phyloP scores from a whole-genome alignment of 2,113 vertebrate genomes.

The Diadophis punctatus region DNA sequence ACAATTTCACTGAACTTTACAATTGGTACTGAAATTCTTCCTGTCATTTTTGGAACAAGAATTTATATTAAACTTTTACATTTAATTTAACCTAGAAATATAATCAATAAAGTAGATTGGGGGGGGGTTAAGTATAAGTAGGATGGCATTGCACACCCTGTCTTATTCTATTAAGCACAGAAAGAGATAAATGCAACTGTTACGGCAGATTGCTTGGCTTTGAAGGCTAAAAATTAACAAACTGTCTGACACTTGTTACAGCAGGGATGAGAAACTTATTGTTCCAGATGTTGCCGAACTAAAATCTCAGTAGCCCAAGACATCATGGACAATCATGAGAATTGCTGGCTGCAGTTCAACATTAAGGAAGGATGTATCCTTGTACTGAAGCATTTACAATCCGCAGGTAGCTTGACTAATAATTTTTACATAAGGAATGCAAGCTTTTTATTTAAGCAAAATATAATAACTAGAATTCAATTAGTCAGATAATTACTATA shows the following conservation, averaged over 20 bases:
- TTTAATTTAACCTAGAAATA: background rate
- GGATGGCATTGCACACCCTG: background rate
- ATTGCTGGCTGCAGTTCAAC: background rate
- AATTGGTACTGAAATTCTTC: background rate
- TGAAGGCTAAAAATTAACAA: background rate
- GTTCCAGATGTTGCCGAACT: background rate
- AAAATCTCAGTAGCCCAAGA: background rate
- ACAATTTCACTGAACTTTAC: background rate
- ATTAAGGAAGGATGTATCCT: background rate
- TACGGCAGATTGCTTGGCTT: background rate
- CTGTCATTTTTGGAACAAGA: background rate
- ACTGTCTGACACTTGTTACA: background rate
- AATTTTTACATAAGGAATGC: background rate
- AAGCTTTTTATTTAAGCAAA: background rate
- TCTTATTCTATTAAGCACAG: background rate
- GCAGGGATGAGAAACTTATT: background rate
- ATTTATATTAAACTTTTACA: background rate
- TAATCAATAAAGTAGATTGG: background rate
- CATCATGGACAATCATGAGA: background rate
- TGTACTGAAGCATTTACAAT: background rate
- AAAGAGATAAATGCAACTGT: background rate
- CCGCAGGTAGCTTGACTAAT: background rate
- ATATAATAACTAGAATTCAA: background rate
- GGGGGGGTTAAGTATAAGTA: background rate
- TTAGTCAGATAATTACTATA: background rate